A percentile compares a stretch with the other conserved stretches of the same genome.
phyloP scores from a whole-genome alignment of 2,888 invertebrate genomes.

The Acanthopleura granulata region DNA sequence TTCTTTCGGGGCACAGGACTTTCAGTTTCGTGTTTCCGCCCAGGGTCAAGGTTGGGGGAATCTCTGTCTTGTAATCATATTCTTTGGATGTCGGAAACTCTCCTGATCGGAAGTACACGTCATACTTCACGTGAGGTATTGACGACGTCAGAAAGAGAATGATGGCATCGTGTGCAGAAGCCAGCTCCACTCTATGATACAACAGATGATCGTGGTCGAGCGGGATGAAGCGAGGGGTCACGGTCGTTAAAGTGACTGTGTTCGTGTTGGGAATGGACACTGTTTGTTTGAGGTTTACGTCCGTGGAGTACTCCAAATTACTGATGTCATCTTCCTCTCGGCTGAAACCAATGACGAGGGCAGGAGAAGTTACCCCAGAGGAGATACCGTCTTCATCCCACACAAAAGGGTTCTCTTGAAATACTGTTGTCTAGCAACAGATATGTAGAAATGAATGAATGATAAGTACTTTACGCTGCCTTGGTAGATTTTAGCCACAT shows the following conservation, averaged over 20 bases:
- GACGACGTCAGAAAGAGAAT: neutral
- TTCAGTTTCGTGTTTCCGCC: neutral
- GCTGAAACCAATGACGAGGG: neutral
- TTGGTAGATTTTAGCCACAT: no score
- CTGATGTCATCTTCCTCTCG: neutral
- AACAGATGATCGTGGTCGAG: neutral
- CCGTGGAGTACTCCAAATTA: neutral
- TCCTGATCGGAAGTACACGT: conserved; percentile 6
- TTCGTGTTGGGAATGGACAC: neutral
- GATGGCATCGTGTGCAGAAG: neutral
- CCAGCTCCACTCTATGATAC: neutral
- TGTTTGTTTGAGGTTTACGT: neutral
- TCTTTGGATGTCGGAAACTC: conserved; percentile 5
- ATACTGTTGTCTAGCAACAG: neutral
- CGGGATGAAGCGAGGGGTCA: neutral
- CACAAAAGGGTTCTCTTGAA: neutral
- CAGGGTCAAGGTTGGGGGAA: neutral
- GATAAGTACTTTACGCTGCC: no score
- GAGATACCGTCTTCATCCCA: neutral
- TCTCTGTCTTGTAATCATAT: neutral
- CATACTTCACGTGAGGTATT: neutral
- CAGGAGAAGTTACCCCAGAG: neutral
- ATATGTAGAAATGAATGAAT: no score
- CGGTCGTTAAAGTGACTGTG: neutral
- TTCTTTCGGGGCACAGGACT: neutral